Percentiles rank a stretch among this genome's conserved stretches.
phyloP scores from a whole-genome alignment of 2,113 vertebrate genomes.

The Periophthalmus modestus region DNA sequence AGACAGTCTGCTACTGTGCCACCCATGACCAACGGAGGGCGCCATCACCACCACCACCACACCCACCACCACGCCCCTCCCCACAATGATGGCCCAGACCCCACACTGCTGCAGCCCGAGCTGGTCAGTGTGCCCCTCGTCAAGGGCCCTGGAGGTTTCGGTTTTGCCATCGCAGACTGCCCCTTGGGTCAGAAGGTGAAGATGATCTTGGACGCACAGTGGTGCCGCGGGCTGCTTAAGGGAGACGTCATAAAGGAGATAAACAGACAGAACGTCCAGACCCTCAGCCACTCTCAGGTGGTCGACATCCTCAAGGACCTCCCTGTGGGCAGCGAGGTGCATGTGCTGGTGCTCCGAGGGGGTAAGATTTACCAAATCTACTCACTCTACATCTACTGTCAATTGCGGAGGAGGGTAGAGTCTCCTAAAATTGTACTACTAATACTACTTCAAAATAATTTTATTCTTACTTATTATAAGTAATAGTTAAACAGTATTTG shows the following conservation, averaged over 20 bases:
- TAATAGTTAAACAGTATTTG: too few species aligned
- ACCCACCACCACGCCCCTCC: slow-evolving; percentile 46
- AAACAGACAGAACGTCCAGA: slow-evolving; percentile 94
- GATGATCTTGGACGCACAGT: slow-evolving; percentile 98
- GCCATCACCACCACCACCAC: slow-evolving; percentile 57
- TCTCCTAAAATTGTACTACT: too few species aligned
- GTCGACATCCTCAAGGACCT: slow-evolving; percentile 98
- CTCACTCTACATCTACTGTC: neutral
- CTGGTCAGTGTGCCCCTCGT: slow-evolving; percentile 88
- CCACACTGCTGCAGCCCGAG: slow-evolving; percentile 88
- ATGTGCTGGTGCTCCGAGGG: slow-evolving; percentile 91
- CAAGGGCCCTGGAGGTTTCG: slow-evolving; percentile 96
- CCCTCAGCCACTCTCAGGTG: slow-evolving; percentile 91
- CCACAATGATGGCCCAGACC: slow-evolving; percentile 76
- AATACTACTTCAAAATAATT: too few species aligned
- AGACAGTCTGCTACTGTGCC: slow-evolving; percentile 62
- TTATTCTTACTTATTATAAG: too few species aligned
- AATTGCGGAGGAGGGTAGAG: too few species aligned
- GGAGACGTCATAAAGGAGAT: slow-evolving; percentile 97
- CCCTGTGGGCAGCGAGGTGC: slow-evolving; percentile 90
- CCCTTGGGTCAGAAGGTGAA: slow-evolving; percentile 96
- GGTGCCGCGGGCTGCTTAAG: slow-evolving; percentile 95
- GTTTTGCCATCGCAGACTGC: slow-evolving; percentile 96
- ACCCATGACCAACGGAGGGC: slow-evolving; percentile 79
- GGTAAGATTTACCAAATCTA: slow-evolving; percentile 72